Conservation (phyloP, 2,113 vertebrate genomes). For the Lagopus leucura region DNA sequence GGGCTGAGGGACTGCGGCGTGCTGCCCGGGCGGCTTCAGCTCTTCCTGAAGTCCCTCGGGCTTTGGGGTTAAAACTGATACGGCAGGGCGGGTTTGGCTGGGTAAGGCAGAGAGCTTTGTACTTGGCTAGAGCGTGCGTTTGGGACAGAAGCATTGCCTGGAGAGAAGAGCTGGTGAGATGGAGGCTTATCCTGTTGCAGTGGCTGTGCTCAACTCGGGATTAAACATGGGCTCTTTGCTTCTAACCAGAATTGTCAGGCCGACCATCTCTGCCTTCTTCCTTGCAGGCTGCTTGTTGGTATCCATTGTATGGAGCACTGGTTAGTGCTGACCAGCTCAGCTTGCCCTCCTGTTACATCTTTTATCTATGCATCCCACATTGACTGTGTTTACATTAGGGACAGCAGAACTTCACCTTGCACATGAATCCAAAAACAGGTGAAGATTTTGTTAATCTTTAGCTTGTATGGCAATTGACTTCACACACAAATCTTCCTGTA, state of each 20-base stretch:
- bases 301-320: background rate
- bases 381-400: background rate
- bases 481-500: background rate
- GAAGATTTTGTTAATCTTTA: background rate
- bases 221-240: background rate
- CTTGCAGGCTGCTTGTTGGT: background rate
- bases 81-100: background rate
- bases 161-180: background rate
- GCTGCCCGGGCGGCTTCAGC: background rate
- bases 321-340: background rate
- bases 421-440: background rate
- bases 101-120: background rate
- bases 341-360: background rate
- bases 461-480: background rate
- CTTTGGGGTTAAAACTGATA: background rate
- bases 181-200: background rate
- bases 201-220: background rate
- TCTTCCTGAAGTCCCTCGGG: background rate
- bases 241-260: background rate
- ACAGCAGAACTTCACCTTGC: background rate
- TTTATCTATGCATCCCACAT: background rate
- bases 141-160: background rate
- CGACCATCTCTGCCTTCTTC: background rate
- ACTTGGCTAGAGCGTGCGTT: background rate
- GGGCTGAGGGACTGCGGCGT: rapidly evolving